Percentiles rank a stretch among this genome's conserved stretches.
These are phyloP conservation scores for Argya squamiceps DNA, from an alignment of 2,797 vertebrate species.

Conservation along the genomic window DNA sequence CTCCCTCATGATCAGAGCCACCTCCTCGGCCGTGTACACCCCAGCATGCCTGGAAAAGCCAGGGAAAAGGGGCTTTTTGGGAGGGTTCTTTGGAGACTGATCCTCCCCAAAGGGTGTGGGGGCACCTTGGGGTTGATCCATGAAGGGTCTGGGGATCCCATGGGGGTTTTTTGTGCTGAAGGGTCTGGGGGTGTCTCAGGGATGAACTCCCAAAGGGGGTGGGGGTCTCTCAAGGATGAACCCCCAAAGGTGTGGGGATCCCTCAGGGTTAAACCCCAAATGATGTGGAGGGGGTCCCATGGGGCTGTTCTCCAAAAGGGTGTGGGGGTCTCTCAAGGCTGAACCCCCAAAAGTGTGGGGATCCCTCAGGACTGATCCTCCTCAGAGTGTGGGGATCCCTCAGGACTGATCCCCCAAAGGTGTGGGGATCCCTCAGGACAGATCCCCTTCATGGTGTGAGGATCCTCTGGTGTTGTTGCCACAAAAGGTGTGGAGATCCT, in stretches of 20 bases:
- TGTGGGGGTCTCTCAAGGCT: not conserved
- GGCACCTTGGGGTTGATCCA: too few relatives aligned
- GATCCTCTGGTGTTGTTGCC: too few relatives aligned
- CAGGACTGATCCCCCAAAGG: too few relatives aligned
- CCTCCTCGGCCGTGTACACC: constrained; percentile 96
- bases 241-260: not conserved
- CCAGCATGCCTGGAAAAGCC: constrained; percentile 86
- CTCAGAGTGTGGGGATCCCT: too few relatives aligned
- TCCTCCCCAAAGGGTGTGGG: not conserved
- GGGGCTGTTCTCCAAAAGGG: not conserved
- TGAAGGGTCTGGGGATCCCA: not conserved
- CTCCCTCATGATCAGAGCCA: constrained; percentile 93
- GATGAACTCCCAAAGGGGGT: not conserved
- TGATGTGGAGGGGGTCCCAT: too few relatives aligned
- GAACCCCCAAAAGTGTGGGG: not conserved
- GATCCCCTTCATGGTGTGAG: too few relatives aligned
- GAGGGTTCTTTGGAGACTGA: not conserved
- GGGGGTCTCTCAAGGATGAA: not conserved
- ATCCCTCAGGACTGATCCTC: too few relatives aligned
- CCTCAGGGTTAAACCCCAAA: fast-evolving
- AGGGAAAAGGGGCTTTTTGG: fast-evolving
- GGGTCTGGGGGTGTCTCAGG: too few relatives aligned
- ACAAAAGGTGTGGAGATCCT: not conserved
- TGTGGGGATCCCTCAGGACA: too few relatives aligned
- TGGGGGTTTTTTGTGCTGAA: fast-evolving